These are phyloP conservation scores for Margaritifera margaritifera DNA, from an alignment of 2,888 invertebrate genomes.

Conservation along the genomic window DNA sequence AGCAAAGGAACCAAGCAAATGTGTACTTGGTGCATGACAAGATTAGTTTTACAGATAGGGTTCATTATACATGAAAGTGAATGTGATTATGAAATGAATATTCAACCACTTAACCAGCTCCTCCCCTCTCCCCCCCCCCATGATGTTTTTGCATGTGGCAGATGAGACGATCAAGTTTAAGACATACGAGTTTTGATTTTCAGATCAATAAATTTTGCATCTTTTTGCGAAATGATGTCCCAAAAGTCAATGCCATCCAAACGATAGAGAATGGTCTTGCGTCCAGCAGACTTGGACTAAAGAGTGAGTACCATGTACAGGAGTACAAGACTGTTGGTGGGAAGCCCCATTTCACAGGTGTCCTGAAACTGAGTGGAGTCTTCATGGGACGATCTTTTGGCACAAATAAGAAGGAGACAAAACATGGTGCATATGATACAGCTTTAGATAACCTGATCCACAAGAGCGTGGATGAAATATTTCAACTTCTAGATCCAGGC, in stretches of 20 bases:
- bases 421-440: conserved; percentile 52
- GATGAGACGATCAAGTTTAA: too few species aligned
- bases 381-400: conserved; percentile 52
- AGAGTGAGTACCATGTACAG: conserved; percentile 36
- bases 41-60: too few species aligned
- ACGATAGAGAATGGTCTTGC: conserved; percentile 55
- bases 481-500: conserved; percentile 48
- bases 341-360: conserved; percentile 51
- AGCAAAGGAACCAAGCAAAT: too few species aligned
- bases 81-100: too few species aligned
- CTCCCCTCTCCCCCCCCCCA: too few species aligned
- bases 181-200: neutral
- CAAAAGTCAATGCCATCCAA: conserved; percentile 47
- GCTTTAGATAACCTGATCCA: conserved; percentile 46
- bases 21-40: too few species aligned
- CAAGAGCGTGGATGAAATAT: conserved; percentile 50
- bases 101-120: too few species aligned
- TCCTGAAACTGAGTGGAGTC: conserved; percentile 41
- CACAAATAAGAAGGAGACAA: conserved; percentile 55
- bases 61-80: too few species aligned
- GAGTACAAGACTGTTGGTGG: conserved; percentile 44
- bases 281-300: conserved; percentile 49
- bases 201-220: conserved; percentile 41
- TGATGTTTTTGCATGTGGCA: too few species aligned
- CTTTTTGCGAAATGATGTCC: conserved; percentile 33